These are phyloP conservation scores for Zenarchopterus dispar DNA, from an alignment of 2,797 vertebrate genomes.

Conservation along the genomic window DNA sequence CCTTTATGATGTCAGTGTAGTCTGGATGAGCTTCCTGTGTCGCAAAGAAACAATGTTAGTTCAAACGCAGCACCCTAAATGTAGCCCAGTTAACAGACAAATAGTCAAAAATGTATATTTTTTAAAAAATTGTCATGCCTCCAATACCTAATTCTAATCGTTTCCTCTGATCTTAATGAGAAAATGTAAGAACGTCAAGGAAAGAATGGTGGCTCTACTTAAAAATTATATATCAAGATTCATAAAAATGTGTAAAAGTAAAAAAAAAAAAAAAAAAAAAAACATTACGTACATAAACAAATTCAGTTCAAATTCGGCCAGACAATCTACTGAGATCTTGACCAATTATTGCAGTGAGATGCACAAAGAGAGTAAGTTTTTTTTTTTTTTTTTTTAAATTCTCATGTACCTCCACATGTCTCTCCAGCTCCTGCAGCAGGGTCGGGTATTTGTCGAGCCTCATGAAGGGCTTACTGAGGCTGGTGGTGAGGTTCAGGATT, in stretches of 20 bases:
- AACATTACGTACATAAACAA: too few relatives aligned
- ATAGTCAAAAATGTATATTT: too few relatives aligned
- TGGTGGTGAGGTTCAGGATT: conserved; percentile 93
- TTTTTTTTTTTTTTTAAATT: not conserved
- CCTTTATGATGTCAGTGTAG: conserved; percentile 91
- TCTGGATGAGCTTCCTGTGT: conserved; percentile 95
- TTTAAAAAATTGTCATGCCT: not conserved
- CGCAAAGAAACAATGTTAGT: conserved; percentile 11
- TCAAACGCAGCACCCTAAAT: not conserved
- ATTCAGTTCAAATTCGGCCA: too few relatives aligned
- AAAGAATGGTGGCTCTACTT: too few relatives aligned
- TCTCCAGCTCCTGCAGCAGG: conserved; percentile 94
- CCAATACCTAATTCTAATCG: too few relatives aligned
- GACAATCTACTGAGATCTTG: too few relatives aligned
- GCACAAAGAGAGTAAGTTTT: not conserved
- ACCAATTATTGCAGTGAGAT: not conserved
- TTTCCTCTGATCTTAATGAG: too few relatives aligned
- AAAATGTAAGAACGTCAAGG: too few relatives aligned
- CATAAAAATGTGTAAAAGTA: too few relatives aligned
- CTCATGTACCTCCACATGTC: conserved; percentile 92
- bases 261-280: too few relatives aligned
- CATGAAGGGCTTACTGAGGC: conserved; percentile 97
- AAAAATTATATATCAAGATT: too few relatives aligned
- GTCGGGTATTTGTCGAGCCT: conserved; percentile 95
- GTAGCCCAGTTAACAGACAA: not conserved